phyloP scores from a whole-genome alignment of 2,797 vertebrate genomes.

The Chloroceryle amazona region DNA sequence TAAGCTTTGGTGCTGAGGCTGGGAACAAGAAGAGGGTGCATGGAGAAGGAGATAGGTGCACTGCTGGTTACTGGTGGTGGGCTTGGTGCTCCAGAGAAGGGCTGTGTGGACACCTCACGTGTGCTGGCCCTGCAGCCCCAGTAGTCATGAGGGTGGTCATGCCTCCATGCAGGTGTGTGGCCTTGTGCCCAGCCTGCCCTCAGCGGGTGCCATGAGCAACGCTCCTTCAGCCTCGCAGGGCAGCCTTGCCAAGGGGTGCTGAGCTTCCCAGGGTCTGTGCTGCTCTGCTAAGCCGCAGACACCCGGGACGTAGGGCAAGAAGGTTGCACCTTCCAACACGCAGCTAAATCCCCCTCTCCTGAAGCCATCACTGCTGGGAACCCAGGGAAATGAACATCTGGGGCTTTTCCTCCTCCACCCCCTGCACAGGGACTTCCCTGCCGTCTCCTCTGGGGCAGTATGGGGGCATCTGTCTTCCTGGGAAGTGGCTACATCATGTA shows the following conservation, averaged over 20 bases:
- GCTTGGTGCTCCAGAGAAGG: not conserved
- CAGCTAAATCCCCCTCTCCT: not conserved
- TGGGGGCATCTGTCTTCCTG: not conserved
- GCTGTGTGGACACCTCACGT: not conserved
- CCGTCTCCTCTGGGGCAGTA: fast-evolving
- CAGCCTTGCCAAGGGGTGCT: fast-evolving
- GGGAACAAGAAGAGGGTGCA: not conserved
- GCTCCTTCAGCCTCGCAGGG: fast-evolving
- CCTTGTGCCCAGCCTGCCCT: not conserved
- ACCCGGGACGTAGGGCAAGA: not conserved
- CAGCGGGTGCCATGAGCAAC: fast-evolving
- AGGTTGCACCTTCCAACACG: not conserved
- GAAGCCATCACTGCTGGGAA: not conserved
- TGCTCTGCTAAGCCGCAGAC: not conserved
- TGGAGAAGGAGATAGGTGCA: not conserved
- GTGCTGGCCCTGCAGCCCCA: fast-evolving
- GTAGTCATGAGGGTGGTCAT: not conserved
- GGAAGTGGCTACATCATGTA: not conserved
- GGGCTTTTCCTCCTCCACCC: not conserved
- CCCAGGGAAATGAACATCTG: not conserved
- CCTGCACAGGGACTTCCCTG: fast-evolving
- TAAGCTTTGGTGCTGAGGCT: not conserved
- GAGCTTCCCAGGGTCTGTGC: not conserved
- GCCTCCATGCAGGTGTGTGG: not conserved
- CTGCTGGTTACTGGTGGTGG: not conserved